A percentile compares a stretch with the other conserved stretches of the same genome.
Conservation (phyloP, 2,797 vertebrate genomes). For the Philypnodon macrostomus region DNA sequence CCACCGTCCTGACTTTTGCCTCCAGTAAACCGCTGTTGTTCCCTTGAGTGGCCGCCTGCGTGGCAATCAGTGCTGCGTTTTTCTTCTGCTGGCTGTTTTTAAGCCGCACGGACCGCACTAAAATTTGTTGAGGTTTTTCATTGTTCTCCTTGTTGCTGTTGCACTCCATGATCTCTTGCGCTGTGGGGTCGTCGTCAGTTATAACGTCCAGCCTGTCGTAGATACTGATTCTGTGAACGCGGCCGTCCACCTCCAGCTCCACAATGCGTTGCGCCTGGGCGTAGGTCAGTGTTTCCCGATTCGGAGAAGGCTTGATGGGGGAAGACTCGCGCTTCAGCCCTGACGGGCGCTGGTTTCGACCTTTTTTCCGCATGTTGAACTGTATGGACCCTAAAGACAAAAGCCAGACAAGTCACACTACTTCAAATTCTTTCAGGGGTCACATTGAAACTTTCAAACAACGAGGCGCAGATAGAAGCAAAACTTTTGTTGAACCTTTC, state of each 20-base stretch:
- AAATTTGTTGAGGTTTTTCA: slow-evolving; percentile 86
- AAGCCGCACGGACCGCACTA: slow-evolving; percentile 88
- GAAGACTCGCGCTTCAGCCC: slow-evolving; percentile 84
- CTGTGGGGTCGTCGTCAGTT: slow-evolving; percentile 88
- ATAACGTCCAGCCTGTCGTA: slow-evolving; percentile 93
- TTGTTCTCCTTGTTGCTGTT: slow-evolving; percentile 99
- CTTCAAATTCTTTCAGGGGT: not conserved
- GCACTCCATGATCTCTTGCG: slow-evolving; percentile 95
- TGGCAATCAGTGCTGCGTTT: slow-evolving; percentile 69
- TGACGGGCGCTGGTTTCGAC: slow-evolving; percentile 84
- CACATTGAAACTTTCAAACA: too few species aligned
- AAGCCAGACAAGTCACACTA: not conserved
- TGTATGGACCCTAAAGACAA: slow-evolving; percentile 46
- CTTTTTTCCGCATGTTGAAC: slow-evolving; percentile 92
- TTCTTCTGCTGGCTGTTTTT: slow-evolving; percentile 93
- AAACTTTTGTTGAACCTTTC: too few species aligned
- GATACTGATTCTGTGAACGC: slow-evolving; percentile 93
- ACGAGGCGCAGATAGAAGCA: too few species aligned
- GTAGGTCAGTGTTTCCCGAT: slow-evolving; percentile 93
- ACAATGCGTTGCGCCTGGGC: slow-evolving; percentile 98
- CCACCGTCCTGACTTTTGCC: slow-evolving; percentile 88
- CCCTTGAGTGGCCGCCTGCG: slow-evolving; percentile 70
- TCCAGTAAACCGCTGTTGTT: slow-evolving; percentile 78
- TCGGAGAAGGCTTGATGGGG: slow-evolving; percentile 93
- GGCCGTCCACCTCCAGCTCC: slow-evolving; percentile 96